These are phyloP conservation scores for Pelusios castaneus DNA, from an alignment of 2,113 vertebrate genomes.

Conservation along the genomic window DNA sequence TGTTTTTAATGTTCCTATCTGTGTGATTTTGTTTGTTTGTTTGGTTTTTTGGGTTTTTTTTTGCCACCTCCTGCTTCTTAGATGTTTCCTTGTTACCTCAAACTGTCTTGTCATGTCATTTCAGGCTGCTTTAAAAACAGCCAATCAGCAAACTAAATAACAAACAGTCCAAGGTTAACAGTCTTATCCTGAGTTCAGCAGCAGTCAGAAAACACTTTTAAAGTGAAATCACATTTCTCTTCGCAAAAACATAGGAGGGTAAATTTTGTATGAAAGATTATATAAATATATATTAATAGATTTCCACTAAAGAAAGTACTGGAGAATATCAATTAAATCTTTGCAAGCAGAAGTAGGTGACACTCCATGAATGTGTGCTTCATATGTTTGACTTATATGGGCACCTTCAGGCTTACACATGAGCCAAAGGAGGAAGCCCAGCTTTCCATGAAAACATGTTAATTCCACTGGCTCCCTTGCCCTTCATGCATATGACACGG, in stretches of 20 bases:
- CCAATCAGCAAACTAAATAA: not conserved
- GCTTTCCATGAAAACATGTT: constrained; percentile 3
- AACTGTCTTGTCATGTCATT: not conserved
- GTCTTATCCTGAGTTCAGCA: not conserved
- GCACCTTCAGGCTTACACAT: constrained; percentile 50
- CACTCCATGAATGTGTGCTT: constrained; percentile 48
- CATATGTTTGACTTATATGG: constrained; percentile 58
- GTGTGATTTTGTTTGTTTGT: too few species aligned
- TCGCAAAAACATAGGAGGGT: not conserved
- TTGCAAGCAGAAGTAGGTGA: not conserved
- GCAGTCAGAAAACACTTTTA: not conserved
- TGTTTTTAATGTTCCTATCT: not conserved
- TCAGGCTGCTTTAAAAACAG: not conserved
- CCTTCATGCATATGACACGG: accelerated
- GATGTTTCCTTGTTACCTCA: not conserved
- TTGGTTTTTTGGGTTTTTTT: too few species aligned
- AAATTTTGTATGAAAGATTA: not conserved
- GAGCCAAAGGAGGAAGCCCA: constrained; percentile 33
- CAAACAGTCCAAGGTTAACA: not conserved
- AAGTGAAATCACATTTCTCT: not conserved
- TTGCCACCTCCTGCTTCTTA: not conserved
- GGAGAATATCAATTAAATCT: not conserved
- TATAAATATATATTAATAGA: not conserved
- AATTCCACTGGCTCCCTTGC: not conserved
- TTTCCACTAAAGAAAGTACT: not conserved